Conservation (phyloP, 2,888 invertebrate genomes). For the Chaetogeoica ovagalla region DNA sequence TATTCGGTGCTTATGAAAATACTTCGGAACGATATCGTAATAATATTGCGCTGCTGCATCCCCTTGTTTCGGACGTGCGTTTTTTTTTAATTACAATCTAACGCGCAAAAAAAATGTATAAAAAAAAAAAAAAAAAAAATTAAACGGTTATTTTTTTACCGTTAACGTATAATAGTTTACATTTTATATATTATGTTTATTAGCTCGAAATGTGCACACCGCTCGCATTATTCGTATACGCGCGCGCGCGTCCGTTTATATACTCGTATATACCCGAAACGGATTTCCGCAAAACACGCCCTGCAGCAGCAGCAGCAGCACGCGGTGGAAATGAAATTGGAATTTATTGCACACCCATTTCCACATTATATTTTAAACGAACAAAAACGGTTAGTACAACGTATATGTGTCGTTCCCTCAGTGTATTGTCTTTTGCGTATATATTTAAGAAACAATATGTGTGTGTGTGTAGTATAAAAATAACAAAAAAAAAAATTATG, state of each 20-base stretch:
- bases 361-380: conserved; percentile 21
- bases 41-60: neutral
- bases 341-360: conserved; percentile 49
- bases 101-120: neutral
- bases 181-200: neutral
- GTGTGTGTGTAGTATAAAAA: no score
- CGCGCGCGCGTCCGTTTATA: neutral
- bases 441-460: no score
- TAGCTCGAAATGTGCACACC: no score
- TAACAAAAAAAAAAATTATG: no score
- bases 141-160: conserved; percentile 19
- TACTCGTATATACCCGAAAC: conserved; percentile 21
- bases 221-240: neutral
- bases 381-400: neutral
- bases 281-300: conserved; percentile 53
- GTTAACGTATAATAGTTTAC: neutral
- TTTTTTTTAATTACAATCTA: neutral
- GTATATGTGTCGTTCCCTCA: no score
- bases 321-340: conserved; percentile 41
- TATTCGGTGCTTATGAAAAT: neutral
- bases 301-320: neutral
- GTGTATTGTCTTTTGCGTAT: no score
- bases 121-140: neutral
- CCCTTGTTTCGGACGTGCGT: neutral
- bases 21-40: neutral